Base-by-base conservation (phyloP, 2,113 vertebrate species). In the Ciconia maguari region DNA sequence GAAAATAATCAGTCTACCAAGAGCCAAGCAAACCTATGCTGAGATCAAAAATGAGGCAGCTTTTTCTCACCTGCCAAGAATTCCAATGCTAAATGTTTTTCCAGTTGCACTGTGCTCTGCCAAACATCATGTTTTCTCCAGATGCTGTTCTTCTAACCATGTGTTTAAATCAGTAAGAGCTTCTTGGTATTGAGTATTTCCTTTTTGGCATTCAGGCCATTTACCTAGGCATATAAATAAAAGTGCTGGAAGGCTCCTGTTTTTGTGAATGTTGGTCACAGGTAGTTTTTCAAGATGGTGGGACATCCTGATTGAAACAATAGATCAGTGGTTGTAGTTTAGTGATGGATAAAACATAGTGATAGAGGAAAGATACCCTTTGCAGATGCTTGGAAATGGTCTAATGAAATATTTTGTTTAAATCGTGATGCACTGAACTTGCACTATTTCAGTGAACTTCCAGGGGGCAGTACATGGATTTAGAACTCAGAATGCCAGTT, bases 51-150 rank as follows among this genome's bases (percentile, higher is more conserved):
- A 54, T 52, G 57, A 76, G 70, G 57, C 34, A 77, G 71, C 41
- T 92, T 95, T 84, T 95, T 93, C 74, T 94, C 85, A 87, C 65
- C 61, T 93, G 70, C 78, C 27, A 79, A 76, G 85, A 65, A 34
- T 94, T 92, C 29, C 52, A 76, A 29, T 68, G 42, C 61, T 91
- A 58, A 55, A 77, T 70, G 64, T 83, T 94, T 94, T 84, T 42
- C 72, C 60, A 87, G 51, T 87, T 92, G 51, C 46, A 42, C 25
- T 26, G 46, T 81, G 60, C 32, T 95, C 76, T 94, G 86, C 76
- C 91, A 93, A 80, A 58, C 51, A 72, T 49, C 15, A 13, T 17
- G 7, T 89, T 93, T 96, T 74, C 83, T 94, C 76, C 91, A 96
- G 95, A 89, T 83, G 68, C 49, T 3, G 9, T 77, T 94, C 79